These are phyloP conservation scores for Gavialis gangeticus DNA, from an alignment of 2,113 vertebrate genomes.

Conservation along the genomic window DNA sequence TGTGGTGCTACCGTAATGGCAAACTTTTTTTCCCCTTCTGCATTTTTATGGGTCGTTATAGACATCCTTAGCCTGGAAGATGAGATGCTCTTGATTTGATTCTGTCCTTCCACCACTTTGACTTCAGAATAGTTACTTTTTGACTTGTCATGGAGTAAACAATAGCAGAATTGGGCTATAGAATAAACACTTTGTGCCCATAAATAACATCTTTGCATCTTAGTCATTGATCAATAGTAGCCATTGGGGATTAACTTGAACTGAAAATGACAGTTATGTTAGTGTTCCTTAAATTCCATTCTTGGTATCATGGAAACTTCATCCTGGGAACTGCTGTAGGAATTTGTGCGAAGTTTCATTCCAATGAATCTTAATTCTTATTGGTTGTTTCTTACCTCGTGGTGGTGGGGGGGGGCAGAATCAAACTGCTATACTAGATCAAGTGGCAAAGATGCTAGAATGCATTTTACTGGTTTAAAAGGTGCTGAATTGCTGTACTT, in stretches of 20 bases:
- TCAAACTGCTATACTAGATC: slow-evolving; percentile 22
- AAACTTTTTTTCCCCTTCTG: not conserved
- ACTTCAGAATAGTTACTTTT: not conserved
- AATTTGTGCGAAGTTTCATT: slow-evolving; percentile 20
- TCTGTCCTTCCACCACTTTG: not conserved
- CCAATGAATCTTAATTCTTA: not conserved
- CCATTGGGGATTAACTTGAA: not conserved
- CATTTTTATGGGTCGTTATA: not conserved
- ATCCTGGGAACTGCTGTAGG: not conserved
- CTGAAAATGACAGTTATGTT: not conserved
- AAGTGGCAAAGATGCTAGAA: slow-evolving; percentile 32
- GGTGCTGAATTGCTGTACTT: slow-evolving; percentile 9
- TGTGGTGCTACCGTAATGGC: not conserved
- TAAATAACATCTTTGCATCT: not conserved
- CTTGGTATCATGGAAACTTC: not conserved
- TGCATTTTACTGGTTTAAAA: not conserved
- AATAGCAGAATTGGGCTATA: not conserved
- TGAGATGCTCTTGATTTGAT: not conserved
- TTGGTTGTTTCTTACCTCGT: not conserved
- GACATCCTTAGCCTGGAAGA: not conserved
- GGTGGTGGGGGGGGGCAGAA: not conserved
- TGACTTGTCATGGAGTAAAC: not conserved
- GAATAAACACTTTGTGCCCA: not conserved
- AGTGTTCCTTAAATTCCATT: not conserved
- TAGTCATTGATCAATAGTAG: not conserved